These are phyloP conservation scores for Strigamia transsilvanica DNA, from an alignment of 2,888 invertebrate genomes.

Conservation along the genomic window DNA sequence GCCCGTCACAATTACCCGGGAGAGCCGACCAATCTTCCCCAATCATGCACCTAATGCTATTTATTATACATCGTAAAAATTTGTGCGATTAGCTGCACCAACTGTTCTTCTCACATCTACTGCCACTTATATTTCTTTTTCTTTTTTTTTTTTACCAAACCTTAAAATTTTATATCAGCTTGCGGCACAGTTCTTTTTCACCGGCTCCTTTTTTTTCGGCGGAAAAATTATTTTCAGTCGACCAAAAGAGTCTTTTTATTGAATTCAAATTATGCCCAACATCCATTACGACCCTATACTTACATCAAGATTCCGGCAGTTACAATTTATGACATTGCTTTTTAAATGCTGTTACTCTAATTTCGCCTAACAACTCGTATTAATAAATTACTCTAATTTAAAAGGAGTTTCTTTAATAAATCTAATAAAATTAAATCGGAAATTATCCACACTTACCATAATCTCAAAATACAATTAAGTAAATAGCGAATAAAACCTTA, in stretches of 20 bases:
- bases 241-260: slow-evolving; percentile 7
- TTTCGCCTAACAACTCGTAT: slow-evolving; percentile 10
- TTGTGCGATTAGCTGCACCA: slow-evolving; percentile 40
- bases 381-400: slow-evolving; percentile 7
- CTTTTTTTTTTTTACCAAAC: slow-evolving; percentile 6
- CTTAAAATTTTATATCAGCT: slow-evolving; percentile 9
- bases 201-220: neutral
- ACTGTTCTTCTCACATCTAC: slow-evolving; percentile 43
- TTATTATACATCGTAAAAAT: slow-evolving; percentile 49
- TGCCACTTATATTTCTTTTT: slow-evolving; percentile 2
- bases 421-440: too few relatives aligned
- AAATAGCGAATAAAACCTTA: neutral
- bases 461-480: neutral
- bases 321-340: slow-evolving; percentile 40
- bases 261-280: slow-evolving; percentile 33
- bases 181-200: neutral
- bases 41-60: slow-evolving; percentile 40
- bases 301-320: slow-evolving; percentile 22
- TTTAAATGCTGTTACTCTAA: slow-evolving; percentile 23
- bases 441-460: neutral
- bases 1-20: slow-evolving; percentile 35
- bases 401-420: neutral
- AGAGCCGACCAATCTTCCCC: slow-evolving; percentile 28
- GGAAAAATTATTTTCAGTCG: neutral
- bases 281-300: slow-evolving; percentile 17